Conservation (phyloP, 1,140 invertebrate genomes). For the Lamellibrachia luymesi region DNA sequence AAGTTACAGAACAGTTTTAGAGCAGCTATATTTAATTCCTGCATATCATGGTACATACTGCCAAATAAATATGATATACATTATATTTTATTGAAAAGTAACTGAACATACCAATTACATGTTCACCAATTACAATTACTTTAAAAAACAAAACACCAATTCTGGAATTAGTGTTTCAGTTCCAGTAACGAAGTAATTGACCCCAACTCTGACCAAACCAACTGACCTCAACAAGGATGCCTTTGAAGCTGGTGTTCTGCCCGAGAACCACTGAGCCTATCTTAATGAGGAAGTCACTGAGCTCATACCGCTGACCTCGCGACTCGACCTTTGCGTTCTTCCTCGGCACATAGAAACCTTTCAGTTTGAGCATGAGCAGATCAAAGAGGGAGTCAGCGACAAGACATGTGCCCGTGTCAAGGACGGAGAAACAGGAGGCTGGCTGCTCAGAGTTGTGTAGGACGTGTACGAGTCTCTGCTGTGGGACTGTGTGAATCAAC, state of each 20-base stretch:
- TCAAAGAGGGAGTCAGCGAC: conserved; percentile 89
- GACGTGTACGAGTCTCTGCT: conserved; percentile 80
- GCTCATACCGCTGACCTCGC: conserved; percentile 87
- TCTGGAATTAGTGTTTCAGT: too few species aligned
- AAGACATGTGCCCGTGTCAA: conserved; percentile 79
- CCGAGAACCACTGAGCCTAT: conserved; percentile 88
- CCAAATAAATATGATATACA: too few species aligned
- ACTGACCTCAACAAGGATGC: conserved; percentile 84
- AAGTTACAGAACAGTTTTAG: too few species aligned
- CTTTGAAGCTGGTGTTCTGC: conserved; percentile 80
- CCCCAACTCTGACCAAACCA: neutral
- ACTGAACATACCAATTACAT: too few species aligned
- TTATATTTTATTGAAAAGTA: too few species aligned
- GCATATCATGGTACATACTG: too few species aligned
- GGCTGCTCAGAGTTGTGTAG: conserved; percentile 94
- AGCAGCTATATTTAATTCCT: too few species aligned
- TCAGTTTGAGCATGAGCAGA: conserved; percentile 84
- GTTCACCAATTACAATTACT: too few species aligned
- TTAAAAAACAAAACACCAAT: too few species aligned
- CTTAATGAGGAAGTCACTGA: conserved; percentile 92
- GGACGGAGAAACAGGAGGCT: conserved; percentile 85
- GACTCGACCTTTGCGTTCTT: conserved; percentile 77
- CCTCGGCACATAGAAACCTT: conserved; percentile 81
- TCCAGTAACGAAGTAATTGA: too few species aligned
- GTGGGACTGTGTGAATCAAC: conserved; percentile 40